A percentile compares a stretch with the other conserved stretches of the same genome.
phyloP scores from a whole-genome alignment of 2,888 invertebrate genomes.

The Harpagoxenus sublaevis region DNA sequence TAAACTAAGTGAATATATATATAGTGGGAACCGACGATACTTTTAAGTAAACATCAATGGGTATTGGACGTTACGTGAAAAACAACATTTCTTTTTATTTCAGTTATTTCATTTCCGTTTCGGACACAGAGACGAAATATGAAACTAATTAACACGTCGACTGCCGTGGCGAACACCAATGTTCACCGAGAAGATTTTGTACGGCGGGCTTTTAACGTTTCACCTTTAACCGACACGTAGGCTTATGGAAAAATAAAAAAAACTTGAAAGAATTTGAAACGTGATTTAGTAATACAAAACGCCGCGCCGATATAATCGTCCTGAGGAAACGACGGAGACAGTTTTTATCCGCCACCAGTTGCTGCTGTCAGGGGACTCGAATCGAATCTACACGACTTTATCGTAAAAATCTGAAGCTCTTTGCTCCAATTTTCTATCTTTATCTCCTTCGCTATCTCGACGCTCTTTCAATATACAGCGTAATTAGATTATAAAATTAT shows the following conservation, averaged over 20 bases:
- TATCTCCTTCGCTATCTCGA: constrained; percentile 50
- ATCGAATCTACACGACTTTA: constrained; percentile 73
- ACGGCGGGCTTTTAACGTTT: background rate
- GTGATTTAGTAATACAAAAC: constrained; percentile 18
- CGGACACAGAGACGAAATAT: constrained; percentile 1
- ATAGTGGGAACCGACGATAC: constrained; percentile 48
- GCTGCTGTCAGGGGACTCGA: constrained; percentile 74
- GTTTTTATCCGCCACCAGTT: constrained; percentile 75
- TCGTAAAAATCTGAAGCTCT: constrained; percentile 77
- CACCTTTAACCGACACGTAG: background rate
- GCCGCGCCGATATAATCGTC: constrained; percentile 49
- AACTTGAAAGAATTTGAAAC: background rate
- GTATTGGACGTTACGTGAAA: background rate
- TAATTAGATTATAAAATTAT: constrained; percentile 75
- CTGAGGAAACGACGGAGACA: constrained; percentile 68
- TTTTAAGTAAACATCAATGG: constrained; percentile 23
- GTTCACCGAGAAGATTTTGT: background rate
- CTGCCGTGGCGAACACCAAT: background rate
- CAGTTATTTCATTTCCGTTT: background rate
- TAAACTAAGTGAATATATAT: constrained; percentile 11
- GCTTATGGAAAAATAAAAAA: background rate
- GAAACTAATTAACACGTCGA: constrained; percentile 26
- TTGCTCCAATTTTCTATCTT: constrained; percentile 51
- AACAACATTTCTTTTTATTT: constrained; percentile 26
- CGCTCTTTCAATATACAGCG: constrained; percentile 66